These are phyloP conservation scores for Battus philenor DNA, from an alignment of 1,140 invertebrate genomes.

Conservation along the genomic window DNA sequence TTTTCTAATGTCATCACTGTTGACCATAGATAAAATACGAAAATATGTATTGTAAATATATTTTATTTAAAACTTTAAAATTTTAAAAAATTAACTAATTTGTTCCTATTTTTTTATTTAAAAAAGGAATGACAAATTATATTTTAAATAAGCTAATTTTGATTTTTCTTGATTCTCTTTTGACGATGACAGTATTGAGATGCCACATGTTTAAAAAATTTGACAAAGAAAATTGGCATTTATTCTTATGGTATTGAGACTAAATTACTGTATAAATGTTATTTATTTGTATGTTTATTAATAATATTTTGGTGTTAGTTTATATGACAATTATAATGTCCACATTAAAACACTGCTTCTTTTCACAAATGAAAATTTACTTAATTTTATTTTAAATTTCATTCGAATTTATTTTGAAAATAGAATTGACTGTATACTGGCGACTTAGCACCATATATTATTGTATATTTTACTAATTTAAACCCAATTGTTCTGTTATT, in stretches of 20 bases:
- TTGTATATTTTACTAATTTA: no score
- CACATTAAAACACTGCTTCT: background rate
- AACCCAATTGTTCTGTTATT: no score
- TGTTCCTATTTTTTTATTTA: slow-evolving; percentile 2
- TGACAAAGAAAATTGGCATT: slow-evolving; percentile 27
- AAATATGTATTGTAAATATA: no score
- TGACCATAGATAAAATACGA: slow-evolving; percentile 27
- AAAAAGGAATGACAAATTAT: background rate
- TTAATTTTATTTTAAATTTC: no score
- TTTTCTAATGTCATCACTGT: slow-evolving; percentile 34
- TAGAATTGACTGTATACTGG: no score
- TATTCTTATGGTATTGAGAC: slow-evolving; percentile 39
- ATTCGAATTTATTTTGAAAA: no score
- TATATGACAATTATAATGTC: background rate
- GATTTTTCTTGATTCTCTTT: slow-evolving; percentile 18
- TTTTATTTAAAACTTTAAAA: no score
- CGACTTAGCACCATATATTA: no score
- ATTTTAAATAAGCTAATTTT: no score
- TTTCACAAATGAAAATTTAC: no score
- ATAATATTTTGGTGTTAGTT: no score
- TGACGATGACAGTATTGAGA: slow-evolving; percentile 22
- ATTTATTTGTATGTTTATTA: slow-evolving; percentile 15
- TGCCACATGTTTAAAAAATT: slow-evolving; percentile 21
- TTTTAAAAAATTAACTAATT: no score
- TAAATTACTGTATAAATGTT: slow-evolving; percentile 22